Base-by-base conservation (phyloP, 64 coral and sea anemone genomes). In the Cladopsammia gracilis region DNA sequence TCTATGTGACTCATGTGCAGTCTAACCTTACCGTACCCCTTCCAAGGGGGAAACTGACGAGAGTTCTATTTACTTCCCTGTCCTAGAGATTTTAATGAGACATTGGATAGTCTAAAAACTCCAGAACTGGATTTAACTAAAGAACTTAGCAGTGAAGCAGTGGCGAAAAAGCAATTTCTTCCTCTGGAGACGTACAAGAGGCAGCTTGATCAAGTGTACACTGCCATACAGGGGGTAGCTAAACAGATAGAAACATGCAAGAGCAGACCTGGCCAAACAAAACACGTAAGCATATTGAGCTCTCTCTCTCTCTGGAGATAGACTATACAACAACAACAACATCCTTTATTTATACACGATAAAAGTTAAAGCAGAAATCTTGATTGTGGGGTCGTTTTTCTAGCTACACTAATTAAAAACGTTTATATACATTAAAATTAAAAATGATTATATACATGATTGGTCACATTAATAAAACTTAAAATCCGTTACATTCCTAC, bases 151-250 rank as follows among this genome's bases (percentile, higher is more conserved):
- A 50, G 19, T 7, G 80, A 84, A 23, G 62, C n/a, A 84, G 46
- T 24, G 9, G 61, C 66, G 15, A 68, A 25, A 61, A 67, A 67
- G 45, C 60, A 49, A 15, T 11, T 18, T 9, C 61, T 68, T 84
- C 80, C 80, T 50, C 46, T 84, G 47, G 80, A 84, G 44, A 20
- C 47, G 18, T 84, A 24, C 44, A 84, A 84, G 44, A 44, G 4
- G 20, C 80, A 84, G 62, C 80, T 84, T 13, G 51, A 84, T 4
- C 80, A 34, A n/a, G 8, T 84, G 7, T 84, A 49, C 47, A 11
- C 62, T 3, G 19, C 67, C 15, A 67, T 59, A 67, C 42, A 46
- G n/a, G 80, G 62, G 2, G 19, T 44, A 4, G 9, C 45, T 22
- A 67, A 50, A 64, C n/a, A 48, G 9, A 9, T 19, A n/a, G 80